phyloP scores from a whole-genome alignment of 2,113 vertebrate genomes.

The Pundamilia nyererei region DNA sequence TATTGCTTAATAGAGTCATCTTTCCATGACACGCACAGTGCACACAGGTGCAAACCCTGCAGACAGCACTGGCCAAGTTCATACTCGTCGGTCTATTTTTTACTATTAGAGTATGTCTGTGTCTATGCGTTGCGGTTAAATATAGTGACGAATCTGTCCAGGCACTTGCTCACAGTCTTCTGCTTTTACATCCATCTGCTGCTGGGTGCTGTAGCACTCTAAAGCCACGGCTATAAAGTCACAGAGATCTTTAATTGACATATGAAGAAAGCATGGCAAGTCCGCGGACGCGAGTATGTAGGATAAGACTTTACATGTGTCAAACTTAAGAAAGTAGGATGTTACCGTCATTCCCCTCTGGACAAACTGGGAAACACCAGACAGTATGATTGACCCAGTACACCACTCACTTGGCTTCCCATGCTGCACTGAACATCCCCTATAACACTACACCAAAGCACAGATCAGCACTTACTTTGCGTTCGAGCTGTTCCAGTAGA shows the following conservation, averaged over 20 bases:
- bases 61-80: constrained; percentile 42
- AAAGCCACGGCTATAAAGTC: background rate
- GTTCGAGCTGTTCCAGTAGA: constrained; percentile 75
- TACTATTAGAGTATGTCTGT: constrained; percentile 44
- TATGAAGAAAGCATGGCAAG: background rate
- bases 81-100: constrained; percentile 61
- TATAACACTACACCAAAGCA: background rate
- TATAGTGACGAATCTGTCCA: constrained; percentile 62
- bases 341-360: background rate
- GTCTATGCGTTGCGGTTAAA: constrained; percentile 53
- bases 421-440: background rate
- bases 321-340: background rate
- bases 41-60: constrained; percentile 20
- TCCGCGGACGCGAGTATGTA: too few species aligned
- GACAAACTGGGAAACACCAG: background rate
- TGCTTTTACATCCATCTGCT: background rate
- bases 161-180: constrained; percentile 14
- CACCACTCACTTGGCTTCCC: background rate
- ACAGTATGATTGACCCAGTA: background rate
- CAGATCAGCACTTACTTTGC: constrained; percentile 58
- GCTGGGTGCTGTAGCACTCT: background rate
- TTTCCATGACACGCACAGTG: background rate
- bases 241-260: background rate
- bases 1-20: background rate
- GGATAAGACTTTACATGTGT: background rate